Percentiles rank a stretch among this genome's conserved stretches.
These are phyloP conservation scores for Cephus pygmeus DNA, from an alignment of 2,888 invertebrate genomes.

Conservation along the genomic window DNA sequence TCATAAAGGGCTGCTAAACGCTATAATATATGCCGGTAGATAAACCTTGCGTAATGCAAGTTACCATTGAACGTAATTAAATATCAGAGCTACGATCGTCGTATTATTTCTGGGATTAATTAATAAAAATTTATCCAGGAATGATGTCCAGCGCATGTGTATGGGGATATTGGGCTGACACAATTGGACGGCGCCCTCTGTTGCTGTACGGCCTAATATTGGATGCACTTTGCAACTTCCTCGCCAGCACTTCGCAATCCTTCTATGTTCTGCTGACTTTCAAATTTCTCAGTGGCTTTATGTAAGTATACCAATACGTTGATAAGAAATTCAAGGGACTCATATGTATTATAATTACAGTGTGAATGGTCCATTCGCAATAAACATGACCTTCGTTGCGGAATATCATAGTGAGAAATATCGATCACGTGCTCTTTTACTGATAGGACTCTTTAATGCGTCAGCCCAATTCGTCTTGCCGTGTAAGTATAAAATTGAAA, in stretches of 20 bases:
- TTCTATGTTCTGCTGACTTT: slow-evolving; percentile 75
- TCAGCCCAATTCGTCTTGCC: too few species aligned
- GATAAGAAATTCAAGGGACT: not conserved
- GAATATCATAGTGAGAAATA: slow-evolving; percentile 77
- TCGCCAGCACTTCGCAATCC: slow-evolving; percentile 75
- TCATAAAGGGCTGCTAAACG: slow-evolving; percentile 79
- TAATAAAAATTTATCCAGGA: slow-evolving; percentile 66
- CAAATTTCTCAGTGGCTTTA: slow-evolving; percentile 78
- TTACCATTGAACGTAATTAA: too few species aligned
- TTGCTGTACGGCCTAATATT: slow-evolving; percentile 75
- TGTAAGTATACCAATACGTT: slow-evolving; percentile 69
- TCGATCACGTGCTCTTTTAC: slow-evolving; percentile 52
- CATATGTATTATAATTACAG: slow-evolving; percentile 64
- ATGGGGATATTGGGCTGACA: slow-evolving; percentile 84
- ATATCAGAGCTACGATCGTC: not conserved
- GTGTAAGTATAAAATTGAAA: too few species aligned
- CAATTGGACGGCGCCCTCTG: slow-evolving; percentile 76
- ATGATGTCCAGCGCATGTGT: slow-evolving; percentile 81
- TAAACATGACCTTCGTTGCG: slow-evolving; percentile 76
- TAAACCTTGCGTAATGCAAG: too few species aligned
- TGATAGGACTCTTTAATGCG: too few species aligned
- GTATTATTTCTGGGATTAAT: not conserved
- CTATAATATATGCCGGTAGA: slow-evolving; percentile 77
- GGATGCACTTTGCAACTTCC: slow-evolving; percentile 73
- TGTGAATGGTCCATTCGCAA: slow-evolving; percentile 78